phyloP scores from a whole-genome alignment of 2,888 invertebrate species.

The Eristalis intricaria region DNA sequence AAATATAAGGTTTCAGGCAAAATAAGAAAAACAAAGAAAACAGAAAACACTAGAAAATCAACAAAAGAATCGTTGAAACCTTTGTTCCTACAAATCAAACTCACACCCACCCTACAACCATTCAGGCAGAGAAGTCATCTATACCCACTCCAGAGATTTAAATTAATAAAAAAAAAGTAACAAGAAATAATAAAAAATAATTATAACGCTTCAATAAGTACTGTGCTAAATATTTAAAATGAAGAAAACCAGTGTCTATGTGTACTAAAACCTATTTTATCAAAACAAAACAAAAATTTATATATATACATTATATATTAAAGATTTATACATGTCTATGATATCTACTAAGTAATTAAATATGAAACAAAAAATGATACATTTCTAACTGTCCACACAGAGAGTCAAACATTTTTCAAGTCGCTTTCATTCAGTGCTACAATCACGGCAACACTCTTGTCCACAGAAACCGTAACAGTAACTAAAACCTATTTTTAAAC shows the following conservation, averaged over 20 bases:
- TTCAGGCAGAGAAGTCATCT: not conserved
- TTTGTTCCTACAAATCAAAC: constrained; percentile 30
- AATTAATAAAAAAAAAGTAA: not conserved
- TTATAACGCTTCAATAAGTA: constrained; percentile 59
- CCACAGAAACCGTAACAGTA: constrained; percentile 13
- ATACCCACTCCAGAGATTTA: constrained; percentile 5
- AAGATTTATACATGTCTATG: constrained; percentile 67
- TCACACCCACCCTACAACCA: not conserved
- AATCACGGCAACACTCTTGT: constrained; percentile 4
- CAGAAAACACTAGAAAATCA: constrained; percentile 17
- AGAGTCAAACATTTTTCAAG: constrained; percentile 28
- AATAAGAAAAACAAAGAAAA: constrained; percentile 33
- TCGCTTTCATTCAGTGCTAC: constrained; percentile 25
- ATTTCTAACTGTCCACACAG: constrained; percentile 57
- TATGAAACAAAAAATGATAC: constrained; percentile 20
- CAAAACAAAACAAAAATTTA: constrained; percentile 21
- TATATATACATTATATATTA: constrained; percentile 42
- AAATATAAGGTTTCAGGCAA: constrained; percentile 59
- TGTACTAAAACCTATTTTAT: constrained; percentile 58
- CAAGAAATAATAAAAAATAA: constrained; percentile 2
- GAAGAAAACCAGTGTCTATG: constrained; percentile 48
- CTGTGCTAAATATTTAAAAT: constrained; percentile 59
- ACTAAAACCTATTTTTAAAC: not conserved
- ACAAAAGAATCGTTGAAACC: not conserved
- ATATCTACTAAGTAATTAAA: constrained; percentile 49